A percentile compares a stretch with the other conserved stretches of the same genome.
Evolutionary conservation across 2,797 vertebrate genomes (phyloP).

Genomic region (Perodicticus potto): DNA sequence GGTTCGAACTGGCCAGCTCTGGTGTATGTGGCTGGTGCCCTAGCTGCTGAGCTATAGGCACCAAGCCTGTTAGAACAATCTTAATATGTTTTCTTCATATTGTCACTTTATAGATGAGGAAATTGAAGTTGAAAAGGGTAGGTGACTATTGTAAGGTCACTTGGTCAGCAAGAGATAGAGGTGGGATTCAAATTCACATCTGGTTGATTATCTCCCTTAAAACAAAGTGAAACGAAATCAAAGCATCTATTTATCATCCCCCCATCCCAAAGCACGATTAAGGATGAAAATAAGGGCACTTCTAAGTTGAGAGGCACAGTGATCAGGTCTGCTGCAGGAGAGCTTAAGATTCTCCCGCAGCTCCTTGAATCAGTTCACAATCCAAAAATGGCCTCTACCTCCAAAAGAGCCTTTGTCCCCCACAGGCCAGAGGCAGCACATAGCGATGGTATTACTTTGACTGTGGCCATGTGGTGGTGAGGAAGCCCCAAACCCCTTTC

Average conservation of each 20-base stretch:
- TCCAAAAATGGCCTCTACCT: conserved; percentile 16
- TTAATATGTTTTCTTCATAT: background rate
- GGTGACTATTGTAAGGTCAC: background rate
- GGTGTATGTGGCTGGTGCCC: no score
- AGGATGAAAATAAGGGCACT: background rate
- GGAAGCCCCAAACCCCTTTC: conserved; percentile 64
- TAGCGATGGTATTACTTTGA: conserved; percentile 67
- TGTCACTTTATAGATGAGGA: background rate
- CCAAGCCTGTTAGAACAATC: no score
- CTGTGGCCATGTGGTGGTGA: conserved; percentile 70
- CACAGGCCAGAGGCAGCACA: background rate
- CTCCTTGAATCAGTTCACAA: background rate
- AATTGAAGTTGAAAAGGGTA: background rate
- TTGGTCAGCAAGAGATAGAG: background rate
- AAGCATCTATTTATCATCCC: background rate
- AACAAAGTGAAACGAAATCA: background rate
- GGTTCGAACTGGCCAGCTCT: no score
- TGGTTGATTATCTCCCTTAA: background rate
- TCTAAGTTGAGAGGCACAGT: background rate
- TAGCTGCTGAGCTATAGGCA: no score
- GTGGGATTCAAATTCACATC: background rate
- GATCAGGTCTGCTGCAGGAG: background rate
- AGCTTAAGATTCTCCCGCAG: background rate
- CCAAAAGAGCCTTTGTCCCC: conserved; percentile 19
- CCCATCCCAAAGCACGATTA: background rate